Evolutionary conservation across 2,888 invertebrate species (phyloP).

Genomic region (Meghimatium bilineatum): DNA sequence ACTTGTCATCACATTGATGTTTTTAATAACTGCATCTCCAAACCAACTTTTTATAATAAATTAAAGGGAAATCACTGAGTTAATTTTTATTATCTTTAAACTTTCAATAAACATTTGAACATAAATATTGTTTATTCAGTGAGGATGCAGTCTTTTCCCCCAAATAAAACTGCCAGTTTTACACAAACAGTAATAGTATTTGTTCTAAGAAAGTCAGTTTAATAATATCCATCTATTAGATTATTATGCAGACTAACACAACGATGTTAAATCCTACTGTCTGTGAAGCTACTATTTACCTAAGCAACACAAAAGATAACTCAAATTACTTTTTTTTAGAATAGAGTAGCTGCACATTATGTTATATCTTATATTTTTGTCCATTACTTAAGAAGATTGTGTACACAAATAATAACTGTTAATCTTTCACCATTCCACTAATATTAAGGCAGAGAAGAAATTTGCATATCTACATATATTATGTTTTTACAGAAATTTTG

Average conservation of each 20-base stretch:
- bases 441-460: not conserved
- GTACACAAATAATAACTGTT: not conserved
- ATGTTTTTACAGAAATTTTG: not conserved
- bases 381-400: not conserved
- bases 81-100: too few relatives aligned
- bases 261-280: not conserved
- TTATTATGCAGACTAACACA: not conserved
- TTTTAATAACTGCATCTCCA: too few relatives aligned
- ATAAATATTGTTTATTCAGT: too few relatives aligned
- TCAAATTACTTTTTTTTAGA: not conserved
- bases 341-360: not conserved
- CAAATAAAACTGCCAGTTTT: too few relatives aligned
- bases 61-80: too few relatives aligned
- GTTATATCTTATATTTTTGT: not conserved
- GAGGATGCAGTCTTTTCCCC: too few relatives aligned
- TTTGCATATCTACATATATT: not conserved
- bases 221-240: not conserved
- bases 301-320: not conserved
- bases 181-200: too few relatives aligned
- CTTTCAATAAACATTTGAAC: too few relatives aligned
- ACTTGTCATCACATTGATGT: too few relatives aligned
- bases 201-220: too few relatives aligned
- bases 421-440: not conserved
- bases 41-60: too few relatives aligned
- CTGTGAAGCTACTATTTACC: not conserved